Evolutionary conservation across 2,888 invertebrate genomes (phyloP).

Genomic region (Elaeidobius kamerunicus): DNA sequence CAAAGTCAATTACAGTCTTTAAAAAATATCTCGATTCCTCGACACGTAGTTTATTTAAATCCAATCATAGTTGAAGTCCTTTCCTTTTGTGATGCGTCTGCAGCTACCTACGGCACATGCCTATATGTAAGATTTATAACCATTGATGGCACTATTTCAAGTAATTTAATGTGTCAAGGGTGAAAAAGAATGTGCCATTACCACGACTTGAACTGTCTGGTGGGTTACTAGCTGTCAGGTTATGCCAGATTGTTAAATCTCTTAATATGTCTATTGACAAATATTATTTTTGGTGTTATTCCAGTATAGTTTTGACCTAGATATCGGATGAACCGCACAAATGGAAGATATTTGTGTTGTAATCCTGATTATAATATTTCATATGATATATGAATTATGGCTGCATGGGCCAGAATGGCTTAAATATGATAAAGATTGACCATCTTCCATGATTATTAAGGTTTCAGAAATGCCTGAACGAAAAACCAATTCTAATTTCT

Average conservation of each 20-base stretch:
- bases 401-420: not conserved
- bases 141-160: not conserved
- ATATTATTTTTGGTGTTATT: not conserved
- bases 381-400: too few species aligned
- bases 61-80: not conserved
- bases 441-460: not conserved
- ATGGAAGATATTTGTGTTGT: too few species aligned
- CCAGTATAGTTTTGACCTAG: not conserved
- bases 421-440: not conserved
- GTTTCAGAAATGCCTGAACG: constrained; percentile 8
- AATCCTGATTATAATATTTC: too few species aligned
- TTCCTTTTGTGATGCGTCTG: not conserved
- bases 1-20: too few species aligned
- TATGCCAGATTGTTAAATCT: not conserved
- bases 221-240: not conserved
- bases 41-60: too few species aligned
- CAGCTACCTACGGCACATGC: not conserved
- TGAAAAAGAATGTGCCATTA: not conserved
- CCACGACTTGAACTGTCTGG: not conserved
- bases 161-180: not conserved
- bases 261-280: not conserved
- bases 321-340: not conserved
- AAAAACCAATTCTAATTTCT: not conserved
- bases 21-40: too few species aligned
- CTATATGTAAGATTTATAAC: not conserved